phyloP scores from a whole-genome alignment of 2,888 invertebrate genomes.

The Dasysyrphus tricinctus region DNA sequence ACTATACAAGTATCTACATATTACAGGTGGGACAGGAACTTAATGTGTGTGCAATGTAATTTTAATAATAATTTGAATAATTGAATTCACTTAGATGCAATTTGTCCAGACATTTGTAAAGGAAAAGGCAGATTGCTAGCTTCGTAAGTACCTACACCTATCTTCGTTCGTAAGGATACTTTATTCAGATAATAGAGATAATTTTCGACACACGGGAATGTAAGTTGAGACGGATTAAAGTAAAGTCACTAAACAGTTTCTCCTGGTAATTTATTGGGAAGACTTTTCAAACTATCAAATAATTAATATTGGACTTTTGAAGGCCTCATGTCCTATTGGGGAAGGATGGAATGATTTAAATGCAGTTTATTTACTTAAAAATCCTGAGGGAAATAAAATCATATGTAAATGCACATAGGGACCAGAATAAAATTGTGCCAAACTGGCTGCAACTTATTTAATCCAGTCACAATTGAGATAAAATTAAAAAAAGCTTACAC shows the following conservation, averaged over 20 bases:
- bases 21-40: constrained; percentile 1
- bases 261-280: constrained; percentile 26
- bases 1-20: neutral
- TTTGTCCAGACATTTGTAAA: constrained; percentile 40
- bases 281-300: constrained; percentile 9
- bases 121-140: constrained; percentile 3
- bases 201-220: constrained; percentile 27
- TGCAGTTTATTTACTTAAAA: neutral
- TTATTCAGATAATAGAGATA: constrained; percentile 16
- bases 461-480: no score
- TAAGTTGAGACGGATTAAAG: constrained; percentile 26
- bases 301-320: constrained; percentile 35
- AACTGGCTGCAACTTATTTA: no score
- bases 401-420: no score
- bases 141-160: neutral
- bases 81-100: constrained; percentile 67
- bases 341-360: neutral
- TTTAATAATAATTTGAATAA: constrained; percentile 68
- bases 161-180: neutral
- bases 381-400: no score
- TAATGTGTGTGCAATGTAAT: constrained; percentile 29
- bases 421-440: no score
- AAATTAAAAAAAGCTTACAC: no score
- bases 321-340: neutral
- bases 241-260: neutral